phyloP scores from a whole-genome alignment of 2,113 vertebrate species.

The Elanoides forficatus region DNA sequence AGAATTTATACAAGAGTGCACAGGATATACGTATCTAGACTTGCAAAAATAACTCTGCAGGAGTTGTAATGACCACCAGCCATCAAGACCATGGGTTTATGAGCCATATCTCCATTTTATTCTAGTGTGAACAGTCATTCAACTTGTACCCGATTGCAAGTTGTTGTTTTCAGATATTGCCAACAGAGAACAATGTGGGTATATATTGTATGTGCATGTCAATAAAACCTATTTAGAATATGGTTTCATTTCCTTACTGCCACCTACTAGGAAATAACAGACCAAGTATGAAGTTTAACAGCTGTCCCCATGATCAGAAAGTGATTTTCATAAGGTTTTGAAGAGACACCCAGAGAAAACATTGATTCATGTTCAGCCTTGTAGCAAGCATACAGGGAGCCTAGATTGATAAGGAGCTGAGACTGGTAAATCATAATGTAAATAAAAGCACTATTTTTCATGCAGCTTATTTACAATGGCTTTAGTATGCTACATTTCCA shows the following conservation, averaged over 20 bases:
- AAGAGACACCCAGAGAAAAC: constrained; percentile 44
- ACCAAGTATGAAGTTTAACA: constrained; percentile 48
- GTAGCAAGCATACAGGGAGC: constrained; percentile 39
- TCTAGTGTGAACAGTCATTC: neutral
- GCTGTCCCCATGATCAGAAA: constrained; percentile 36
- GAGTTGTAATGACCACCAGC: neutral
- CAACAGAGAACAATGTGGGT: neutral
- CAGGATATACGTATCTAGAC: neutral
- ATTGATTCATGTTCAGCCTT: constrained; percentile 40
- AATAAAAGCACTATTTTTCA: constrained; percentile 72
- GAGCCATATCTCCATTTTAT: constrained; percentile 6
- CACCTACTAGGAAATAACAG: constrained; percentile 33
- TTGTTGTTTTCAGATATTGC: neutral
- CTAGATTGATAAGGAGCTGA: constrained; percentile 52
- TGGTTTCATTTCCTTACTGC: constrained; percentile 27
- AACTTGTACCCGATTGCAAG: neutral
- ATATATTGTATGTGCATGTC: neutral
- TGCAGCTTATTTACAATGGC: constrained; percentile 68
- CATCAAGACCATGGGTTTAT: neutral
- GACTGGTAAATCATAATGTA: constrained; percentile 66
- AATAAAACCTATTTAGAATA: constrained; percentile 53
- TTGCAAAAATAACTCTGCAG: neutral
- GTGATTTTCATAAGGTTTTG: constrained; percentile 46
- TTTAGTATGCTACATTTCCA: constrained; percentile 70
- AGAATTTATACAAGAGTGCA: neutral